Evolutionary conservation across 2,888 invertebrate species (phyloP).

Genomic region (Trichogramma dendrolimi): DNA sequence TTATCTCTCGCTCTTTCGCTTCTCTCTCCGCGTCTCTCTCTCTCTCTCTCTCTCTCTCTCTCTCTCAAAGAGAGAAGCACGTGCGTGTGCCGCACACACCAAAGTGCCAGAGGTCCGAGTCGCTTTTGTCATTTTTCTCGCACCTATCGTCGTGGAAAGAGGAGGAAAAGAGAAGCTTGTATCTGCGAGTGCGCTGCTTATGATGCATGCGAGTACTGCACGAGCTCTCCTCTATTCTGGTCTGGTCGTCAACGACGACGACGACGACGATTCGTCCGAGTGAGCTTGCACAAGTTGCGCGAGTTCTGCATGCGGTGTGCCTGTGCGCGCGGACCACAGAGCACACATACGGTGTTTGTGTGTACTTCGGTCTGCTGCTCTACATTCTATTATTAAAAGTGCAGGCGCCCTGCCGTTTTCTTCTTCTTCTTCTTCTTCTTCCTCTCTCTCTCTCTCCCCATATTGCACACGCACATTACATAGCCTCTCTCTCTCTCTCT

Average conservation of each 20-base stretch:
- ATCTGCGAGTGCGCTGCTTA: too few species aligned
- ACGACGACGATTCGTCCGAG: constrained; percentile 14
- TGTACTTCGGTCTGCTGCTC: constrained; percentile 35
- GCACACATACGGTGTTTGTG: constrained; percentile 13
- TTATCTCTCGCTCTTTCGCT: neutral
- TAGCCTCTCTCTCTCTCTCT: neutral
- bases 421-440: neutral
- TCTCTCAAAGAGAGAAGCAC: neutral
- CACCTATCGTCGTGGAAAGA: too few species aligned
- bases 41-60: constrained; percentile 14
- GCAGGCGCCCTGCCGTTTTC: constrained; percentile 18
- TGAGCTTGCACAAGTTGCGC: constrained; percentile 31
- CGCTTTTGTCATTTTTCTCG: too few species aligned
- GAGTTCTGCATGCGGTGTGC: neutral
- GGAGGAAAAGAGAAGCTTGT: too few species aligned
- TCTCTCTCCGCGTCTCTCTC: neutral
- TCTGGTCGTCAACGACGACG: constrained; percentile 20
- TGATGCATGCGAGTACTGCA: neutral
- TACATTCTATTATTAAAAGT: constrained; percentile 51
- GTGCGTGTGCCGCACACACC: too few species aligned
- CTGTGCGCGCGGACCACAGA: neutral
- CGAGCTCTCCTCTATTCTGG: constrained; percentile 6
- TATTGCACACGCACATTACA: neutral
- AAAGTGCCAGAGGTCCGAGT: too few species aligned
- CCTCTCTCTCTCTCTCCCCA: neutral